Base-by-base conservation (phyloP, 2,797 vertebrate species). In the Loris lydekkerianus region DNA sequence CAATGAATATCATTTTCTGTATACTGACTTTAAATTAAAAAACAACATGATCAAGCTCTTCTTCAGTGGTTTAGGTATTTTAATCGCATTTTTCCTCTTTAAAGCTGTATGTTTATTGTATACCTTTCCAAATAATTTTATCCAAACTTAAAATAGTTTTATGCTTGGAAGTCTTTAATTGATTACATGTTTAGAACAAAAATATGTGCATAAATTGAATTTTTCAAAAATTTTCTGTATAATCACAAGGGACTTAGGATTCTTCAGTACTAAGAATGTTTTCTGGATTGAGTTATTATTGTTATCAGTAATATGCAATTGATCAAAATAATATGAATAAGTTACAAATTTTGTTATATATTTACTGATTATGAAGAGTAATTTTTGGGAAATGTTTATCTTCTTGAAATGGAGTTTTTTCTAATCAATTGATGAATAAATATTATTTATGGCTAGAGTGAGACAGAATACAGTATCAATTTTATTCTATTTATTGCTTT, bases 171-270 rank as follows among this genome's bases (percentile, higher is more conserved):
- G 13, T 69, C 70, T 94, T 91, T 82, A 75, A 95, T 29, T 93
- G 31, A 85, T 90, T 89, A 88, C 6, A 91, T 84, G 27, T 93
- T 97, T 83, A 96, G 40, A 87, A 53, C 23, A 95, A 94, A 95
- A 94, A 63, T 81, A 84, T 31, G 43, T 67, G 31, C 58, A 73
- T 65, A 58, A 76, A 31, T 87, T 91, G 15, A 93, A 63, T 73
- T 96, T 77, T 89, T 96, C 65, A 69, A 86, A 91, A 61, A 81
- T 84, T 77, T 96, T 89, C 91, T 63, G 49, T 81, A 37, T 83
- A 31, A 83, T 37, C 37, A 76, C 58, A 70, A 67, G 53, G 46
- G 67, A 95, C 53, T 96, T 53, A 53, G 15, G 49, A 53, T 53
- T 53, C 14, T 53, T 53, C 49, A 83, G 37, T 43, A 93, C 81